Evolutionary conservation across 2,113 vertebrate genomes (phyloP), one percentile per base, ranked within the genome.

Genomic region (Edolisoma coerulescens): DNA sequence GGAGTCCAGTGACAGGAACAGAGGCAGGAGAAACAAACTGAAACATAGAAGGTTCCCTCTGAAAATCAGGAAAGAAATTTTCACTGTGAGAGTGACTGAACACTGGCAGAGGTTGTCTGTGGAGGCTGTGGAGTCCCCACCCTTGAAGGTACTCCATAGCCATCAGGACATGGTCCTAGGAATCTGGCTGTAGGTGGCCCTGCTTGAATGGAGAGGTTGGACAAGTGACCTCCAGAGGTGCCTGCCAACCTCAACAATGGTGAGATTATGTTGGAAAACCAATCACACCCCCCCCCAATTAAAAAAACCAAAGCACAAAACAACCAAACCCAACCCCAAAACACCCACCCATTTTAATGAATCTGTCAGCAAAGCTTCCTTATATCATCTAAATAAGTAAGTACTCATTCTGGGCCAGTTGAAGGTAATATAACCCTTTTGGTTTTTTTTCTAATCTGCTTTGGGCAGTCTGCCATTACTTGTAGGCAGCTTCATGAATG

Each of bases 391-490:
- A 52, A 79, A 19, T 57, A 74, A 87, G 42, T 24, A 71, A 81
- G 52, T 35, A 13, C 35, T 44, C 44, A 11, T 74, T 94, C 71
- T 70, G 71, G 77, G 85, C 75, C 71, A 88, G 71, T 3, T 33
- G 69, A 83, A 92, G 39, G 83, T 56, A 86, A 90, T 23, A 70
- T 14, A 67, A 70, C 39, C 35, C 68, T 83, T 84, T 20, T 45
- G 35, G 20, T 0, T 26, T 86, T 59, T 81, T 81, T 67, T 44
- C 76, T 90, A 70, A 71, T 90, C 60, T 70, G 21, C 35, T 70
- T 81, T 35, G 30, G 96, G 94, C 86, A 54, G 80, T 42, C 75
- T 56, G 94, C 89, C 93, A 77, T 57, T 52, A 32, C 64, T 74
- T 80, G n/a, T n/a, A 88, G 86, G 73, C 86, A 92, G 37, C 50